Conservation (phyloP, 2,113 vertebrate species). For the Myrmecobius fasciatus region DNA sequence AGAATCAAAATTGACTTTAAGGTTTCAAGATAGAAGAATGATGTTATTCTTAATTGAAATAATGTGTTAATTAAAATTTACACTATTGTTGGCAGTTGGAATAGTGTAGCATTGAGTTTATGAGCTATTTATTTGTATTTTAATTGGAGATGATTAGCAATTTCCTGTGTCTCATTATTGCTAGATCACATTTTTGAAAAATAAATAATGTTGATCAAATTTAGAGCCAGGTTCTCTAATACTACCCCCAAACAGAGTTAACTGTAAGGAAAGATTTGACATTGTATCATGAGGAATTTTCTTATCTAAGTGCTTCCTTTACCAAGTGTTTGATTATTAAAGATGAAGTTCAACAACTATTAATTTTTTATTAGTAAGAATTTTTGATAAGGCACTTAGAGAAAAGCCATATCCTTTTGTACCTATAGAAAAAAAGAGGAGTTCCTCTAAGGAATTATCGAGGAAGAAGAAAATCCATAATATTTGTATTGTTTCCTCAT, state of each 20-base stretch:
- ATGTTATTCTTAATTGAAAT: neutral
- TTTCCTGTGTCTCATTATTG: neutral
- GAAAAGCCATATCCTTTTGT: neutral
- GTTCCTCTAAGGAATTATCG: neutral
- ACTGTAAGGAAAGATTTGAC: neutral
- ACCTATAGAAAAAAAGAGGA: neutral
- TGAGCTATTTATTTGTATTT: neutral
- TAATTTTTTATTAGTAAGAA: neutral
- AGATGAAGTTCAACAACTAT: neutral
- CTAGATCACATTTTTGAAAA: neutral
- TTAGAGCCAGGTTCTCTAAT: neutral
- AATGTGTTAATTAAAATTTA: neutral
- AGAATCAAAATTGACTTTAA: neutral
- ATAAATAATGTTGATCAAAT: conserved; percentile 27
- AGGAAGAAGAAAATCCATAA: neutral
- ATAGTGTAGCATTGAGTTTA: neutral
- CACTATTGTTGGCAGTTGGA: neutral
- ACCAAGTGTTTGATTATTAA: neutral
- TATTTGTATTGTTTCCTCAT: neutral
- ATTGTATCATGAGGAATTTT: neutral
- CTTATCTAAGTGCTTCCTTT: neutral
- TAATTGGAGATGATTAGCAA: too few species aligned
- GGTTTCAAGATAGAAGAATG: neutral
- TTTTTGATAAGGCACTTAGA: conserved; percentile 33
- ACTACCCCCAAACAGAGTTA: neutral